These are phyloP conservation scores for Bombycilla garrulus DNA, from an alignment of 2,113 vertebrate genomes.

Conservation along the genomic window DNA sequence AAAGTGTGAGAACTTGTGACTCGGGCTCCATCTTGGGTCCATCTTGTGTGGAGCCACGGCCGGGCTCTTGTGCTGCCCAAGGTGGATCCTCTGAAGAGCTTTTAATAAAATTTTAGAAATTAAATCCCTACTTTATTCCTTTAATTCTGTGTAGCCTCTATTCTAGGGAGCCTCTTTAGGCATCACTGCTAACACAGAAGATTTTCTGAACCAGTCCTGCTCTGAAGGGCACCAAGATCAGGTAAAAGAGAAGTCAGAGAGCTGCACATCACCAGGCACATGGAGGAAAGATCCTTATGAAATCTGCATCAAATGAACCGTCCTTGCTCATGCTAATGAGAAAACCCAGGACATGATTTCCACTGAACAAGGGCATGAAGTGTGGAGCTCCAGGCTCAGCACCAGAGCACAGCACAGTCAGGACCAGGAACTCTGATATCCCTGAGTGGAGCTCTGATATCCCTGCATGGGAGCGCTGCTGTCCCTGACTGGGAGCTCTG, in stretches of 20 bases:
- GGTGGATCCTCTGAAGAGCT: neutral
- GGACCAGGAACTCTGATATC: neutral
- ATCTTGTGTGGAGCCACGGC: neutral
- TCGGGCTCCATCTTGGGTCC: neutral
- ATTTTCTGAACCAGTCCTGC: neutral
- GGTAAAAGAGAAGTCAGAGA: neutral
- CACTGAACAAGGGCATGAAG: fast-evolving
- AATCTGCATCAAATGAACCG: neutral
- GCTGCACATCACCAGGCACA: fast-evolving
- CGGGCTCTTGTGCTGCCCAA: neutral
- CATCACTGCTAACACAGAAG: neutral
- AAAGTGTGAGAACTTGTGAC: neutral
- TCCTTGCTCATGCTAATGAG: neutral
- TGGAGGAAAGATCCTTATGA: neutral
- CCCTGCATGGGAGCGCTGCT: neutral
- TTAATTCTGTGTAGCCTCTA: neutral
- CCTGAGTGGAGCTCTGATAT: fast-evolving
- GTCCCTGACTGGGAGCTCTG: neutral
- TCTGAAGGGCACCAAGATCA: neutral
- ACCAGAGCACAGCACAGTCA: fast-evolving
- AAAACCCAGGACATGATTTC: neutral
- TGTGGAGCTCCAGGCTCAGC: neutral
- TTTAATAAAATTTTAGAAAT: too few relatives aligned
- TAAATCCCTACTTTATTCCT: neutral
- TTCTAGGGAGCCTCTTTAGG: neutral